Conservation (phyloP, 1,140 invertebrate species). For the Diachasma alloeum region DNA sequence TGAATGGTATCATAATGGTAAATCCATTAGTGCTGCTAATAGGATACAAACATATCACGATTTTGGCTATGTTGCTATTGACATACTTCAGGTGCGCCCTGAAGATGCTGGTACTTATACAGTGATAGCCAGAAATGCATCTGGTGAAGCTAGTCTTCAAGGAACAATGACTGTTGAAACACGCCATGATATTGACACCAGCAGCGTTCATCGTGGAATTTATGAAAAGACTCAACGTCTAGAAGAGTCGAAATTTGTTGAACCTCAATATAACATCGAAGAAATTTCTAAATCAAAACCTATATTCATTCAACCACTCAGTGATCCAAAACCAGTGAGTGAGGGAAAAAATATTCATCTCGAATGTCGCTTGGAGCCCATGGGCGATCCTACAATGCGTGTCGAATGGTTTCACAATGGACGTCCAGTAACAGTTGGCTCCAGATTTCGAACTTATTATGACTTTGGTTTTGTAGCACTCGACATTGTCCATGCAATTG, state of each 20-base stretch:
- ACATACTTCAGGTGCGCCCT: constrained; percentile 86
- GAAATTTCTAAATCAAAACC: constrained; percentile 94
- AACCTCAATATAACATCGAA: constrained; percentile 89
- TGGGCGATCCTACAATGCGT: constrained; percentile 94
- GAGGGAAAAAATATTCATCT: constrained; percentile 93
- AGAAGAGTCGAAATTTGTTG: constrained; percentile 85
- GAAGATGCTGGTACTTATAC: constrained; percentile 90
- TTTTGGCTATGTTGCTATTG: constrained; percentile 94
- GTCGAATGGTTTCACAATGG: constrained; percentile 97
- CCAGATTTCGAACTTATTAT: constrained; percentile 92
- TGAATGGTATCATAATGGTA: constrained; percentile 93
- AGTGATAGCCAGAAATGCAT: constrained; percentile 86
- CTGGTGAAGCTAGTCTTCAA: constrained; percentile 84
- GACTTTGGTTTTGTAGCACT: constrained; percentile 94
- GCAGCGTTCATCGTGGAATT: constrained; percentile 83
- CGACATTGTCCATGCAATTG: constrained; percentile 87
- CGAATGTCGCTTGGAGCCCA: constrained; percentile 89
- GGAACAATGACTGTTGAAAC: constrained; percentile 88
- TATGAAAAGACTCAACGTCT: constrained; percentile 88
- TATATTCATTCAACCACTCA: constrained; percentile 85
- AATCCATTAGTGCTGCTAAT: constrained; percentile 82
- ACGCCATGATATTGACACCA: constrained; percentile 85
- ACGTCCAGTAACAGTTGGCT: constrained; percentile 84
- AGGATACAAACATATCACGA: constrained; percentile 93
- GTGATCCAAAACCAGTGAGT: constrained; percentile 80